Base-by-base conservation (phyloP, 2,797 vertebrate species). In the Takifugu ocellatus region DNA sequence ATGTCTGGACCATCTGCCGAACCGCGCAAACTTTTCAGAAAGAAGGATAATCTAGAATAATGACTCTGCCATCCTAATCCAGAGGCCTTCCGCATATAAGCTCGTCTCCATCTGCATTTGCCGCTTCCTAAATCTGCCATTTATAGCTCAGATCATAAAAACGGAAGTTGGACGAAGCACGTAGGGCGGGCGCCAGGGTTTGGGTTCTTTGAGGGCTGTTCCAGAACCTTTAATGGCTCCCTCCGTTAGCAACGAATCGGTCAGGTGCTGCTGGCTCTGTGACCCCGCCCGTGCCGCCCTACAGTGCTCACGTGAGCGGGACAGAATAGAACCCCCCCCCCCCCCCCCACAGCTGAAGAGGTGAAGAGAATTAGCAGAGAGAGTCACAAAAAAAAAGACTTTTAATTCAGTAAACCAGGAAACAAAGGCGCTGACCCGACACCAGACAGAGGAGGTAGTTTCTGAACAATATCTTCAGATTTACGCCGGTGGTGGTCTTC, bases 201-300 rank as follows among this genome's bases (percentile, higher is more conserved):
- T 5, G 64, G 60, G 71, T 65, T 66, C 56, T 78, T 64, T 81
- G 59, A 76, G 78, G 77, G 68, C 71, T 75, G 59, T 72, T 73
- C 73, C 71, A 78, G 75, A 53, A 80, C 71, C 63, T 58, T 49
- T 57, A 42, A 36, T 31, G 52, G 55, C 39, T 16, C 39, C 2
- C 39, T 64, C 66, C 74, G 64, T 45, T 49, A 36, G 52, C 42
- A 12, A 33, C 49, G 50, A 70, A 68, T 75, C 61, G 72, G 77
- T 82, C 78, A 82, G 63, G 77, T 85, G 74, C 49, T 62, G 66
- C 70, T 63, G 48, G 70, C 70, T 82, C 46, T 76, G 75, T 85
- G 81, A 87, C 72, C 56, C 48, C 52, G 55, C 54, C 61, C 66
- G 36, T 69, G 31, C 49, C 61, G 51, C 51, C 42, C 17, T 16